These are phyloP conservation scores for Dipus sagitta DNA, from an alignment of 2,797 vertebrate species.

Conservation along the genomic window DNA sequence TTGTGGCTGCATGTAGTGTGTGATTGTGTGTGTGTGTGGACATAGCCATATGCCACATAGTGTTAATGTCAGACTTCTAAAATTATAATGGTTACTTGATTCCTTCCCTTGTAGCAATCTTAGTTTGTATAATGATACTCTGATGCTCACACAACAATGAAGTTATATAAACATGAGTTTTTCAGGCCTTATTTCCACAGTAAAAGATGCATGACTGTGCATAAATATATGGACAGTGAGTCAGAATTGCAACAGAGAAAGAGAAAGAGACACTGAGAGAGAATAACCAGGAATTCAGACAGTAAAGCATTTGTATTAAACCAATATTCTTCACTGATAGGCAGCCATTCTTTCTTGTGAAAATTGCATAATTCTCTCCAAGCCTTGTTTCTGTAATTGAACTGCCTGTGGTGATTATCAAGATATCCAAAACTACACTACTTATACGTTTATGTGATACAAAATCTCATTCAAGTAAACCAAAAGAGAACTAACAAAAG, in stretches of 20 bases:
- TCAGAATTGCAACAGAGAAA: not conserved
- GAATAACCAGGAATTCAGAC: not conserved
- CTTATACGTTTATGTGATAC: not conserved
- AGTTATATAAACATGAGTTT: not conserved
- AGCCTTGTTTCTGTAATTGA: slow-evolving; percentile 47
- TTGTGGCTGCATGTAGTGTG: not conserved
- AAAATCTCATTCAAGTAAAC: slow-evolving; percentile 18
- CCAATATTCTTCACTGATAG: not conserved
- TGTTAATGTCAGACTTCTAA: not conserved
- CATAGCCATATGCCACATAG: not conserved
- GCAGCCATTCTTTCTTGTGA: not conserved
- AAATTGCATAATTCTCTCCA: not conserved
- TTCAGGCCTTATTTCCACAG: not conserved
- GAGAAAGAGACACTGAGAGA: not conserved
- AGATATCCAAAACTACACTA: not conserved
- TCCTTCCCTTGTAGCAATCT: not conserved
- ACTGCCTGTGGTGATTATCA: slow-evolving; percentile 28
- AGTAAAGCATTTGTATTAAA: not conserved
- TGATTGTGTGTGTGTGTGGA: not conserved
- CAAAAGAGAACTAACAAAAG: not conserved
- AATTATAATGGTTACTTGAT: too few relatives aligned
- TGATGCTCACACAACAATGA: not conserved
- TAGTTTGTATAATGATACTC: not conserved
- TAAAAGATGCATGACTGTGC: not conserved
- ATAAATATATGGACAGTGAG: too few relatives aligned